Conservation (phyloP, 2,888 invertebrate species). For the Drosophila borealis region DNA sequence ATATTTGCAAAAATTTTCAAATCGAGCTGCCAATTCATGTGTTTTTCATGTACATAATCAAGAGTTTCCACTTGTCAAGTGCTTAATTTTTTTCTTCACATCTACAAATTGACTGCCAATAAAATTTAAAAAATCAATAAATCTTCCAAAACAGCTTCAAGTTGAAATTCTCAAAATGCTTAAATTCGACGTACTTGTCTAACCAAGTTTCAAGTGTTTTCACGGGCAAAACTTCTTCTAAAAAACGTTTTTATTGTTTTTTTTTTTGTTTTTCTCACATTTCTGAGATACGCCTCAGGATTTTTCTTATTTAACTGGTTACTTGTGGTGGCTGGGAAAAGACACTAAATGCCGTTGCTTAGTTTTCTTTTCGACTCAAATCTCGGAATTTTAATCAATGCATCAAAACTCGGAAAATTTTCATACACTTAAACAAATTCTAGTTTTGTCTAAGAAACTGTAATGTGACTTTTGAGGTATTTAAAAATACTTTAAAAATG, state of each 20-base stretch:
- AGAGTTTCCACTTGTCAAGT: conserved; percentile 2
- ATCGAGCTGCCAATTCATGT: neutral
- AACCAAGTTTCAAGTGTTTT: neutral
- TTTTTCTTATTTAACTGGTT: neutral
- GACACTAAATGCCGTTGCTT: neutral
- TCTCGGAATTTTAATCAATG: too few species aligned
- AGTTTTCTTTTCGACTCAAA: neutral
- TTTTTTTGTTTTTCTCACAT: neutral
- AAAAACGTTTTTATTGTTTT: too few species aligned
- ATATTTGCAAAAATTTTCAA: neutral
- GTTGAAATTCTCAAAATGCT: neutral
- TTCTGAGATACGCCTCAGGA: neutral
- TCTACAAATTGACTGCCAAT: neutral
- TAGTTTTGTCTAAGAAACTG: neutral
- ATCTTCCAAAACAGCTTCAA: neutral
- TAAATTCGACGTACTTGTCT: neutral
- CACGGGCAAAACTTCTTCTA: neutral
- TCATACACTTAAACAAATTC: neutral
- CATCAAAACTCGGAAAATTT: neutral
- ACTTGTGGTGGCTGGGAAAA: neutral
- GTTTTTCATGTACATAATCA: neutral
- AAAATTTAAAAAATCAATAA: conserved; percentile 9
- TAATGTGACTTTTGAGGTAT: too few species aligned
- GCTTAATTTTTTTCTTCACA: neutral
- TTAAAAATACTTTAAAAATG: too few species aligned